These are phyloP conservation scores for Epinotia ramella DNA, from an alignment of 2,888 invertebrate species.

Conservation along the genomic window DNA sequence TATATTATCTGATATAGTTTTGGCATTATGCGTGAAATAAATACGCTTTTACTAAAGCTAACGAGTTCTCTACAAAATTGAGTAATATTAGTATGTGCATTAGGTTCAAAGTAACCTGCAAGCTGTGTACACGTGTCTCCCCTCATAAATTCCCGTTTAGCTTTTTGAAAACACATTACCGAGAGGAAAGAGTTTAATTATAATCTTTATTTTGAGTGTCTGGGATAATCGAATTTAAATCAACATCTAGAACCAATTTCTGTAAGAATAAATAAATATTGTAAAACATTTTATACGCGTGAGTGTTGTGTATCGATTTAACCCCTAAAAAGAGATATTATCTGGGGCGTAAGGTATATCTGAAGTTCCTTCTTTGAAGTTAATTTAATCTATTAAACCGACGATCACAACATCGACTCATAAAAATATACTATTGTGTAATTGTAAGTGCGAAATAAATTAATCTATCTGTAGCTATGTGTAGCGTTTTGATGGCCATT, in stretches of 20 bases:
- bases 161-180: slow-evolving; percentile 25
- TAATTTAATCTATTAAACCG: too few relatives aligned
- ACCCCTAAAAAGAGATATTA: too few relatives aligned
- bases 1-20: background rate
- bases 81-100: background rate
- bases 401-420: too few relatives aligned
- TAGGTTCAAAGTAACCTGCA: background rate
- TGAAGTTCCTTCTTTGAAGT: too few relatives aligned
- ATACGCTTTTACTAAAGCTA: background rate
- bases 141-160: slow-evolving; percentile 15
- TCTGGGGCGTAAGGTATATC: too few relatives aligned
- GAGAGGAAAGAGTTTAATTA: background rate
- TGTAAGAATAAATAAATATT: background rate
- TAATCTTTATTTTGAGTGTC: slow-evolving; percentile 14
- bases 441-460: too few relatives aligned
- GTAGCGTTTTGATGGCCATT: too few relatives aligned
- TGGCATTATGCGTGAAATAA: slow-evolving; percentile 3
- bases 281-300: too few relatives aligned
- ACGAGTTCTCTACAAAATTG: background rate
- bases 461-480: too few relatives aligned
- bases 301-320: too few relatives aligned
- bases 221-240: too few relatives aligned
- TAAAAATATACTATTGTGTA: too few relatives aligned
- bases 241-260: background rate
- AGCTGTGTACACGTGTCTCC: background rate